These are phyloP conservation scores for Gallinago jamesoni DNA, from an alignment of 2,113 vertebrate species.

Conservation along the genomic window DNA sequence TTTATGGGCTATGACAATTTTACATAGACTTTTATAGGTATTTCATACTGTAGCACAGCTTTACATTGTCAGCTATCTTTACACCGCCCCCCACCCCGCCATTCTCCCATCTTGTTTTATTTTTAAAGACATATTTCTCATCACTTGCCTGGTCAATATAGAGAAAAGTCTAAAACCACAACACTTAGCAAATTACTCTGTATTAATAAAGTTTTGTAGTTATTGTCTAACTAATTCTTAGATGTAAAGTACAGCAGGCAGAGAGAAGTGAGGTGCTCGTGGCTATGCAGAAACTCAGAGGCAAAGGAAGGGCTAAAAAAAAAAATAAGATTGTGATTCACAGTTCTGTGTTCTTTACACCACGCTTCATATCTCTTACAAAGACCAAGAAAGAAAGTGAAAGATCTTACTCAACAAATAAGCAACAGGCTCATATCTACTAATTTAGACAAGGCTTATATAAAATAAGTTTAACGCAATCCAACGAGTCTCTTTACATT, in stretches of 20 bases:
- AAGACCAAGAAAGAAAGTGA: neutral
- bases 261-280: neutral
- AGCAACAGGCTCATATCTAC: neutral
- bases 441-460: neutral
- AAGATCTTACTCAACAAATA: neutral
- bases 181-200: neutral
- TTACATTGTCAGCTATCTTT: neutral
- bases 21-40: neutral
- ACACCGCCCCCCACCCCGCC: no score
- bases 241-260: neutral
- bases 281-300: neutral
- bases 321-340: neutral
- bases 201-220: neutral
- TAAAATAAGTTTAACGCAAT: neutral
- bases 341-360: neutral
- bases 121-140: neutral
- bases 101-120: neutral
- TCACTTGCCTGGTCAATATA: neutral
- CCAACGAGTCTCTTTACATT: neutral
- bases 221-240: neutral
- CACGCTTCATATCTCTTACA: neutral
- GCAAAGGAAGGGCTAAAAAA: neutral
- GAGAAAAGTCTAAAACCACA: neutral
- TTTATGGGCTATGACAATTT: neutral
- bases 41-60: neutral